Base-by-base conservation (phyloP, 1,140 invertebrate species). In the Pemphigus obesinymphae region DNA sequence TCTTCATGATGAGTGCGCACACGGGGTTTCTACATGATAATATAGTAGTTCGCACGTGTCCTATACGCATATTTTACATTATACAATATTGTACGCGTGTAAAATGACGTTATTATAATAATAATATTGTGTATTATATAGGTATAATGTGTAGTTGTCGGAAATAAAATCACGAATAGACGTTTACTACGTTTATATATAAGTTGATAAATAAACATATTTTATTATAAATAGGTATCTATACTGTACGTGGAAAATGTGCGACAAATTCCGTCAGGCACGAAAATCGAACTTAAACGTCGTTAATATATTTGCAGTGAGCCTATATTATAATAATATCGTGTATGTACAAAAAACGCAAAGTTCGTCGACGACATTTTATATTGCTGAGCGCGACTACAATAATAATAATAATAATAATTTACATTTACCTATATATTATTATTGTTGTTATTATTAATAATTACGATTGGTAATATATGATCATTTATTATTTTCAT, bases 1-100 rank as follows among this genome's bases (percentile, higher is more conserved):
- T 80, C 76, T 80, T 80, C 76, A 80, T 80, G 76, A 80, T 37
- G 58, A 80, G 76, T 80, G 45, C 45, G 45, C 34, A 43, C n/a
- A 40, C n/a, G n/a, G n/a, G n/a, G n/a, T n/a, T n/a, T 8, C 4
- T 37, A 40, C 15, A 68, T 40, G n/a, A 23, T 40, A 11, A 34
- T 63, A 68, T 63, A 34, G 17, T 40, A 61, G 37, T n/a, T 23
- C n/a, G 37, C 17, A 70, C 37, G 4, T 15, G 23, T 17, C 43
- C 13, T 11, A 11, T 45, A 11, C 43, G 13, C n/a, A n/a, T n/a
- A 11, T 40, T 43, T 10, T 55, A 13, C 26, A 26, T 45, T 20
- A 10, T 11, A 26, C 5, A 23, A 73, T 48, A 34, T 43, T 43
- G 17, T 48, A 48, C 23, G n/a, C 20, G 17, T 31, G 8, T 34